A percentile compares a stretch with the other conserved stretches of the same genome.
Conservation (phyloP, 2,888 invertebrate genomes). For the Anoplius nigerrimus region DNA sequence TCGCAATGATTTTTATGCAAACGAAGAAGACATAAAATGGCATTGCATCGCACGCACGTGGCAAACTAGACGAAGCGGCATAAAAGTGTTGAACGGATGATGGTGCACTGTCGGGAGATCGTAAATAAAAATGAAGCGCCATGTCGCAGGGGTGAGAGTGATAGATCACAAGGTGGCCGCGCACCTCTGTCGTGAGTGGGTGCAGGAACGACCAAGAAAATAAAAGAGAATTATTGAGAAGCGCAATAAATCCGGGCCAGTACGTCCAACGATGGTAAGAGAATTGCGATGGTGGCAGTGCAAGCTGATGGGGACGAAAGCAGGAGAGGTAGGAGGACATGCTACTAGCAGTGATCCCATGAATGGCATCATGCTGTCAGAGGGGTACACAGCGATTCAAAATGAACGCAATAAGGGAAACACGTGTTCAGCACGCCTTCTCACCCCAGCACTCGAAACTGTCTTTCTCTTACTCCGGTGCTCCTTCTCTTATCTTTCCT, state of each 20-base stretch:
- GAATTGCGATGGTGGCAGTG: conserved; percentile 17
- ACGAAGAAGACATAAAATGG: not conserved
- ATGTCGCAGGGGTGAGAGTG: conserved; percentile 46
- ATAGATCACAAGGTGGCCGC: conserved; percentile 59
- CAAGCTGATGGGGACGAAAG: conserved; percentile 1
- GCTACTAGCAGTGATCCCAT: conserved; percentile 5
- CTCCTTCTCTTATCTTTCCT: conserved; percentile 35
- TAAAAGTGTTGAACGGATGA: not conserved
- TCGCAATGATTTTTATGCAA: not conserved
- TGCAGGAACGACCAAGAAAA: conserved; percentile 44
- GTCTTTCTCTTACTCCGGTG: conserved; percentile 18
- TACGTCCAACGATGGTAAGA: conserved; percentile 22
- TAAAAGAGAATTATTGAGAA: conserved; percentile 68
- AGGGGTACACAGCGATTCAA: conserved; percentile 53
- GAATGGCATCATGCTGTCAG: conserved; percentile 38
- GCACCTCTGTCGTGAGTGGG: conserved; percentile 27
- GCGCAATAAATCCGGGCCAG: conserved; percentile 64
- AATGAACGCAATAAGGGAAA: conserved; percentile 70
- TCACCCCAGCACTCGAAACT: conserved; percentile 34
- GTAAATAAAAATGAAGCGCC: conserved; percentile 68
- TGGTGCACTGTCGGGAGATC: conserved; percentile 39
- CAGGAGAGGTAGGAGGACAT: not conserved
- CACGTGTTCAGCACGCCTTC: conserved; percentile 70
- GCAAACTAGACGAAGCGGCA: not conserved
- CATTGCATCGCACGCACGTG: not conserved